These are phyloP conservation scores for Sclerurus mexicanus DNA, from an alignment of 2,113 vertebrate genomes.

Conservation along the genomic window DNA sequence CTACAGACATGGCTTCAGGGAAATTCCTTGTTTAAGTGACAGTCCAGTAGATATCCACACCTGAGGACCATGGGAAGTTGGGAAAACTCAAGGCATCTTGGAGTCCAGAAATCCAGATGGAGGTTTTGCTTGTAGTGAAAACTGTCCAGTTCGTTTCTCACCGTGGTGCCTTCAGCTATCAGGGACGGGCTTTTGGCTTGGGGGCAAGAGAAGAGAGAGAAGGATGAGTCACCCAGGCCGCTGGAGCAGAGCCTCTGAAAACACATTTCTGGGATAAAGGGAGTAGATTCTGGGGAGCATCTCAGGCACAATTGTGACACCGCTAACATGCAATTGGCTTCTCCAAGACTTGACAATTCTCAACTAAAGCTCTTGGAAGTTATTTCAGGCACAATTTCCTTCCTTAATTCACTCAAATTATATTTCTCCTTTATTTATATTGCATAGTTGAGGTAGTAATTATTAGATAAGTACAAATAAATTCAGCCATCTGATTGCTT, in stretches of 20 bases:
- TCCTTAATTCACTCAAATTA: neutral
- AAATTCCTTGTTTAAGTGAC: constrained; percentile 81
- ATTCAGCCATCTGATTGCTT: neutral
- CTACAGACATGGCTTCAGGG: constrained; percentile 89
- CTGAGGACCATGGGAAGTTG: constrained; percentile 94
- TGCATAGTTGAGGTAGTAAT: neutral
- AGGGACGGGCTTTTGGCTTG: constrained; percentile 97
- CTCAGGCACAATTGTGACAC: neutral
- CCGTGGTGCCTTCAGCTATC: constrained; percentile 80
- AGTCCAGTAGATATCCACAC: constrained; percentile 87
- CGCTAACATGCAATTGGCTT: fast-evolving
- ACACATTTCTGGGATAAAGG: neutral
- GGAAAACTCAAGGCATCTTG: constrained; percentile 92
- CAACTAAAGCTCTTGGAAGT: neutral
- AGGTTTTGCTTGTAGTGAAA: constrained; percentile 79
- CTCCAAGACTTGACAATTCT: neutral
- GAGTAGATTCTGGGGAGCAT: neutral
- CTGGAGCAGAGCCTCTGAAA: neutral
- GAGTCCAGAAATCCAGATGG: constrained; percentile 85
- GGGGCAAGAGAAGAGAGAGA: constrained; percentile 43
- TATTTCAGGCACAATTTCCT: neutral
- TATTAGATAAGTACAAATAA: neutral
- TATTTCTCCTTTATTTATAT: neutral
- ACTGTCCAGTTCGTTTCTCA: constrained; percentile 78
- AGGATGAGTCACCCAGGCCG: neutral